These are phyloP conservation scores for Griposia aprilina DNA, from an alignment of 2,888 invertebrate species.

Conservation along the genomic window DNA sequence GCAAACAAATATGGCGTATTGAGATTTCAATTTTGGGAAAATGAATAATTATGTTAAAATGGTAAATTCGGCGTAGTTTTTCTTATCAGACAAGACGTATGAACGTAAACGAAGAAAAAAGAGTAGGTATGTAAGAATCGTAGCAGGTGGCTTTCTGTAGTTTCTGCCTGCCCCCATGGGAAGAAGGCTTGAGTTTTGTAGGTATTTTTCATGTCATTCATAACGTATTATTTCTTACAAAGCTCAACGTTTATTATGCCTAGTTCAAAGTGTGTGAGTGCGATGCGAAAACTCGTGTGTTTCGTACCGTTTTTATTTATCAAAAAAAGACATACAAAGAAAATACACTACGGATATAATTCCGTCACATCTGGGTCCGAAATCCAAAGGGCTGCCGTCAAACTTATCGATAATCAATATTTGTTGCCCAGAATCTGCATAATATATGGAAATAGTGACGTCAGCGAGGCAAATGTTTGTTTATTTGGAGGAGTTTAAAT, in stretches of 20 bases:
- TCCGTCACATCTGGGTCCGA: conserved; percentile 28
- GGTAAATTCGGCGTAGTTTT: no score
- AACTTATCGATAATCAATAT: conserved; percentile 56
- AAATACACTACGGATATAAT: background rate
- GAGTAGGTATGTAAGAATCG: no score
- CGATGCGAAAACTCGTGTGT: background rate
- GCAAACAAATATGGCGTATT: conserved; percentile 1
- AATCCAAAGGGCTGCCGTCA: conserved; percentile 22
- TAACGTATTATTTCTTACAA: background rate
- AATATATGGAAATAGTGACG: conserved; percentile 52
- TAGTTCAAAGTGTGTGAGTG: background rate
- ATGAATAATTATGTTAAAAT: background rate
- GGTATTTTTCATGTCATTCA: background rate
- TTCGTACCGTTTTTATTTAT: background rate
- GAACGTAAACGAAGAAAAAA: no score
- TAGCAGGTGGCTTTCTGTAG: no score
- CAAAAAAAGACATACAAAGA: background rate
- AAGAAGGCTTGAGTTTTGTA: no score
- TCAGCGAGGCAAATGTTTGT: conserved; percentile 31
- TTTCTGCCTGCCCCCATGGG: no score
- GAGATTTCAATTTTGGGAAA: background rate
- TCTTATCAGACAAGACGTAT: no score
- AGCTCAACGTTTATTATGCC: background rate
- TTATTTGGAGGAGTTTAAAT: conserved; percentile 20
- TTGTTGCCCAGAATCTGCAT: conserved; percentile 38